Evolutionary conservation across 2,797 vertebrate genomes (phyloP), one percentile per base, ranked within the genome.

Genomic region (Prunella strophiata): DNA sequence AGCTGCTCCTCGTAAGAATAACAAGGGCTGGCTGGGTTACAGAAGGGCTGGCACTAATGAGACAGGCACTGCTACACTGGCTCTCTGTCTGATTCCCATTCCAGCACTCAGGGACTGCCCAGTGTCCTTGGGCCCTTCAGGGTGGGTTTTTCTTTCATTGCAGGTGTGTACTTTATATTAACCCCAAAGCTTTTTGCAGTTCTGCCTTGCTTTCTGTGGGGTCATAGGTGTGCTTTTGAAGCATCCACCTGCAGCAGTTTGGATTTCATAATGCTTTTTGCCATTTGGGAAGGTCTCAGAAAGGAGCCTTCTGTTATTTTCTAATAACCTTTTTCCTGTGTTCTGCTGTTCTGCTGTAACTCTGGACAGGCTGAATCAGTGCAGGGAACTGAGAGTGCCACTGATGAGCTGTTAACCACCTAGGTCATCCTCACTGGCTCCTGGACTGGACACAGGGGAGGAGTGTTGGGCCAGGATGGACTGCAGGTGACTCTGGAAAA

Each of bases 361-460:
- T 58, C 25, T 55, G n/a, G 61, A 10, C 12, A 50, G 34, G 32
- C 19, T 74, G 65, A 32, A 21, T 20, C 52, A 19, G 23, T 10
- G 19, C 5, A 34, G 0, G 0, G n/a, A 32, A 7, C n/a, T 23
- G 65, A 34, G 14, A 9, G 16, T 40, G 3, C 13, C 22, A 14
- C 23, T 48, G 20, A 16, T 20, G 50, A 75, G 68, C 36, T 80
- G 32, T 30, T 42, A 21, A 1, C 18, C 16, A 36, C 27, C 32
- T 2, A 7, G 42, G 22, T 11, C 54, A 40, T 36, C 7, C 36
- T 86, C 40, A 13, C 18, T 36, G 34, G 8, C 36, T 23, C 16
- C 59, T 26, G 11, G 38, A 1, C 34, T 50, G 74, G n/a, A 73
- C 45, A 13, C 32, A 59, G 34, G 26, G 43, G 26, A 91, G 71